Conservation (phyloP, 64 coral and sea anemone species). For the Dendronephthya gigantea region DNA sequence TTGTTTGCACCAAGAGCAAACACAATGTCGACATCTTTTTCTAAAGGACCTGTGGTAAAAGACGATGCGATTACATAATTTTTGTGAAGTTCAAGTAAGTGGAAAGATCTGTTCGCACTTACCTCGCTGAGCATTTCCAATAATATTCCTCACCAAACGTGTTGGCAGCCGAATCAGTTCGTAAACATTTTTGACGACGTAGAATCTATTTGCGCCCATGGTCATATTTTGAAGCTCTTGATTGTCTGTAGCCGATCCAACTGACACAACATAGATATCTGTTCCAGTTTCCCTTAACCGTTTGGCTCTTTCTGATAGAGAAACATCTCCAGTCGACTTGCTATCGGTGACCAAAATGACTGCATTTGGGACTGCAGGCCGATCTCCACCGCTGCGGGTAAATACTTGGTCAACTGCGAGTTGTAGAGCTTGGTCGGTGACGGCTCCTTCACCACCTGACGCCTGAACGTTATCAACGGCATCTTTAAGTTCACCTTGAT, state of each 20-base stretch:
- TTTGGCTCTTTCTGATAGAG: neutral
- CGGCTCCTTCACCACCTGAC: neutral
- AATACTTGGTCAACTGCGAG: neutral
- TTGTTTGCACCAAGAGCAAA: neutral
- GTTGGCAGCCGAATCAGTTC: neutral
- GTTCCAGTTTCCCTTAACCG: neutral
- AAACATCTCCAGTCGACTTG: neutral
- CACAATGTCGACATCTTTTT: neutral
- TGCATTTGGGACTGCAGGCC: neutral
- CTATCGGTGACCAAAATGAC: neutral
- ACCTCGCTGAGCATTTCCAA: neutral
- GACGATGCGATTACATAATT: neutral
- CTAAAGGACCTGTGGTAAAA: neutral
- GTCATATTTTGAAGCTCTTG: neutral
- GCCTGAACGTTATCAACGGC: neutral
- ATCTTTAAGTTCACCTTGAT: neutral
- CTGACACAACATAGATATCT: neutral
- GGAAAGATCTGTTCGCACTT: neutral
- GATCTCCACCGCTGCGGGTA: neutral
- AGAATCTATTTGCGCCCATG: neutral
- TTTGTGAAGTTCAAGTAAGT: neutral
- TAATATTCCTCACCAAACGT: neutral
- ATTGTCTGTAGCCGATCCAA: neutral
- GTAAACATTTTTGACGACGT: neutral
- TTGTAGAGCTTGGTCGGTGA: neutral